A percentile compares a stretch with the other conserved stretches of the same genome.
Evolutionary conservation across 2,888 invertebrate species (phyloP).

Genomic region (Limnephilus auricula): DNA sequence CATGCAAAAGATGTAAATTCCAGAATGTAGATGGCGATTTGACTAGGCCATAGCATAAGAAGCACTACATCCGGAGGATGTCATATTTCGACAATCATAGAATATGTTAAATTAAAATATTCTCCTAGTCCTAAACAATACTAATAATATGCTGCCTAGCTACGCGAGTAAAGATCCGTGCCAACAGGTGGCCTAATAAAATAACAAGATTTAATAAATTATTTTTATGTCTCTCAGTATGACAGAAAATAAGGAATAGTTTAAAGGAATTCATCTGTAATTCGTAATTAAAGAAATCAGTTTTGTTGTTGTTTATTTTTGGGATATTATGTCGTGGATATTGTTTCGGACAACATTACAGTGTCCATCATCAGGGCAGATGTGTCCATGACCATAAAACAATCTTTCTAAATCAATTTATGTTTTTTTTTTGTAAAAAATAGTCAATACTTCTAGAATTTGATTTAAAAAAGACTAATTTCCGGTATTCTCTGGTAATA

Average conservation of each 20-base stretch:
- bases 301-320: no score
- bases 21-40: not conserved
- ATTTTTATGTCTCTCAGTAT: not conserved
- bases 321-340: no score
- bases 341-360: no score
- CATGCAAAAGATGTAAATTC: not conserved
- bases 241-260: not conserved
- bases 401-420: no score
- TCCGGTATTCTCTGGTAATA: no score
- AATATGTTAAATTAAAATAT: not conserved
- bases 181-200: not conserved
- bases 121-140: not conserved
- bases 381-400: no score
- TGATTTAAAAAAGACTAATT: no score
- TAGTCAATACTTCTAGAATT: no score
- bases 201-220: not conserved
- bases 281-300: no score
- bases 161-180: not conserved
- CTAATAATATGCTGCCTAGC: not conserved
- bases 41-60: not conserved
- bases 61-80: not conserved
- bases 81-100: not conserved
- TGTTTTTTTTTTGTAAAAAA: no score
- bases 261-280: not conserved
- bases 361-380: no score